Evolutionary conservation across 2,888 invertebrate genomes (phyloP).

Genomic region (Teleogryllus oceanicus): DNA sequence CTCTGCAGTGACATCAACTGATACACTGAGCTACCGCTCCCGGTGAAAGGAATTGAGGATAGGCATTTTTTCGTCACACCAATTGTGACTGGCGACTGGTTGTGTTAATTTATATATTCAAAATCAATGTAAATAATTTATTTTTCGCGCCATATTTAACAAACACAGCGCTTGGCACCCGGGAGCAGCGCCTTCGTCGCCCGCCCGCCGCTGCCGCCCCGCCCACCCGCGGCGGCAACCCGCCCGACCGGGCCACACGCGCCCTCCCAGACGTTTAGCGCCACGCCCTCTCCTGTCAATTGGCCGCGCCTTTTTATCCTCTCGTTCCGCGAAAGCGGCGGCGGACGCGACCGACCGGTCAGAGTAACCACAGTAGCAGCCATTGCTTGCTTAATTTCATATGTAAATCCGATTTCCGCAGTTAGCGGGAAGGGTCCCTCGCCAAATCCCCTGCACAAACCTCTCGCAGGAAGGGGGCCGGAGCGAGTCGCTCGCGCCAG

Average conservation of each 20-base stretch:
- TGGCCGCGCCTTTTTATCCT: background rate
- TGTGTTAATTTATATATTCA: too few relatives aligned
- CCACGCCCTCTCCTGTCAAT: background rate
- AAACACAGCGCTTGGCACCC: too few relatives aligned
- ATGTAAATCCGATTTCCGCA: slow-evolving; percentile 1
- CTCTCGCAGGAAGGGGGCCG: background rate
- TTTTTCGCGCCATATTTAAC: too few relatives aligned
- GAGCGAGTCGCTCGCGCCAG: background rate
- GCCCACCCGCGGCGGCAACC: background rate
- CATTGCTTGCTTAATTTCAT: background rate
- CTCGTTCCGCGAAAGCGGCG: background rate
- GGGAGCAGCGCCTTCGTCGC: too few relatives aligned
- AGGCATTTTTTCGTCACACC: too few relatives aligned
- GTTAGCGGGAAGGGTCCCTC: background rate
- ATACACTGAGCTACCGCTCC: too few relatives aligned
- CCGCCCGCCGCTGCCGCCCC: too few relatives aligned
- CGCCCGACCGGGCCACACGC: background rate
- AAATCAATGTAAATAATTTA: too few relatives aligned
- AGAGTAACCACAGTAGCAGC: background rate
- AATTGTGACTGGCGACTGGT: too few relatives aligned
- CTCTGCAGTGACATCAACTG: too few relatives aligned
- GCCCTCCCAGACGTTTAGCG: background rate
- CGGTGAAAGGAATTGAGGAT: too few relatives aligned
- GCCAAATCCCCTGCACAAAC: background rate
- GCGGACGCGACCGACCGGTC: background rate